Percentiles rank a stretch among this genome's conserved stretches.
phyloP scores from a whole-genome alignment of 2,888 invertebrate genomes.

The Drosophila picticornis region DNA sequence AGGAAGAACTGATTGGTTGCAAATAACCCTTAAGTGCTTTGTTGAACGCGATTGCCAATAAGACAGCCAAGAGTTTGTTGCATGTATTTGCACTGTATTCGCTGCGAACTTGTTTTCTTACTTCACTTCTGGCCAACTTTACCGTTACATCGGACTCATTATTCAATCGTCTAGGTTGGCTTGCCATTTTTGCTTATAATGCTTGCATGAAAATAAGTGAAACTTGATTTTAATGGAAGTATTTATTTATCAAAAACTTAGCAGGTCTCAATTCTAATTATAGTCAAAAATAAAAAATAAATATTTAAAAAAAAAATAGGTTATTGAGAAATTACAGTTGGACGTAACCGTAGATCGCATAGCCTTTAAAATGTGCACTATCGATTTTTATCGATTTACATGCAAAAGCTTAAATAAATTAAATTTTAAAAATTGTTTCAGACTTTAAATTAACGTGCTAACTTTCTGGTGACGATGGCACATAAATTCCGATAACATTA shows the following conservation, averaged over 20 bases:
- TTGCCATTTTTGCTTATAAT: conserved; percentile 13
- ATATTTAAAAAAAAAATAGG: neutral
- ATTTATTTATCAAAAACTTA: neutral
- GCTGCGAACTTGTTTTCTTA: neutral
- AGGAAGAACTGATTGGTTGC: neutral
- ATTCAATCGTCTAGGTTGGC: neutral
- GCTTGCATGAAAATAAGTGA: conserved; percentile 10
- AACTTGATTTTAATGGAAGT: conserved; percentile 10
- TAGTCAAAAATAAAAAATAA: neutral
- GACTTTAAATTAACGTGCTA: no score
- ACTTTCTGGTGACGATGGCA: no score
- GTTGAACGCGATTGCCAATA: conserved; percentile 16
- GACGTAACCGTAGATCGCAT: neutral
- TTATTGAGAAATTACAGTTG: neutral
- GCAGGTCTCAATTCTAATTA: neutral
- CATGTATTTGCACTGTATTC: conserved; percentile 22
- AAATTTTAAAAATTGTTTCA: no score
- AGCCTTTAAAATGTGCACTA: no score
- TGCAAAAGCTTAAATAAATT: no score
- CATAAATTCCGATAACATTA: no score
- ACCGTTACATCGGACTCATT: conserved; percentile 28
- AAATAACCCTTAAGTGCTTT: no score
- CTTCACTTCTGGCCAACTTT: neutral
- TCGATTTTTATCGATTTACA: no score
- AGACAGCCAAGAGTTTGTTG: conserved; percentile 16